Percentiles rank a stretch among this genome's conserved stretches.
Conservation (phyloP, 2,888 invertebrate species). For the Teinopalpus imperialis region DNA sequence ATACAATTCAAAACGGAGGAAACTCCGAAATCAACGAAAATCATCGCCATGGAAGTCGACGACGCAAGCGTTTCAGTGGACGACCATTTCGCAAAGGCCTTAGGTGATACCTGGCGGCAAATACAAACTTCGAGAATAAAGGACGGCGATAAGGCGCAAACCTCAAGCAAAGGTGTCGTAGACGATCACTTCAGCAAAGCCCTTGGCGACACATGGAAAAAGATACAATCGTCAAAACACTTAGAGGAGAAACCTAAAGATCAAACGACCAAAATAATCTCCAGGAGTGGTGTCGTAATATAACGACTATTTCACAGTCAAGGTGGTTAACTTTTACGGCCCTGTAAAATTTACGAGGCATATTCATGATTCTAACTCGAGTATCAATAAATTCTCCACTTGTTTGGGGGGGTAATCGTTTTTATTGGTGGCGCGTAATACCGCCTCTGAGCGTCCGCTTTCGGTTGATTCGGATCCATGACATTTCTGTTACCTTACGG, state of each 20-base stretch:
- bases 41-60: conserved; percentile 82
- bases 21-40: conserved; percentile 60
- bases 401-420: conserved; percentile 44
- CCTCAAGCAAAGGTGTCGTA: conserved; percentile 48
- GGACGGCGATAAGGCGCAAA: conserved; percentile 58
- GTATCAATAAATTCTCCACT: conserved; percentile 72
- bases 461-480: conserved; percentile 50
- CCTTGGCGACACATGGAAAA: conserved; percentile 91
- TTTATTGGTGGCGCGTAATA: conserved; percentile 28
- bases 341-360: conserved; percentile 65
- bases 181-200: conserved; percentile 97
- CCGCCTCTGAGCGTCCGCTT: conserved; percentile 22
- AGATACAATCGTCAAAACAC: conserved; percentile 83
- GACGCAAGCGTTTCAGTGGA: conserved; percentile 87
- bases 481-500: conserved; percentile 72
- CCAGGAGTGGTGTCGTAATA: conserved; percentile 77
- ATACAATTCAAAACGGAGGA: conserved; percentile 69
- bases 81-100: conserved; percentile 95
- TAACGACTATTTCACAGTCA: conserved; percentile 39
- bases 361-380: conserved; percentile 59
- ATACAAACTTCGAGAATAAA: conserved; percentile 84
- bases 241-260: conserved; percentile 61
- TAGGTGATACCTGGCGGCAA: conserved; percentile 92
- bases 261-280: conserved; percentile 68
- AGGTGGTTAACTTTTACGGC: conserved; percentile 58